Evolutionary conservation across 1,140 invertebrate species (phyloP).

Genomic region (Scaptomyza graminum): DNA sequence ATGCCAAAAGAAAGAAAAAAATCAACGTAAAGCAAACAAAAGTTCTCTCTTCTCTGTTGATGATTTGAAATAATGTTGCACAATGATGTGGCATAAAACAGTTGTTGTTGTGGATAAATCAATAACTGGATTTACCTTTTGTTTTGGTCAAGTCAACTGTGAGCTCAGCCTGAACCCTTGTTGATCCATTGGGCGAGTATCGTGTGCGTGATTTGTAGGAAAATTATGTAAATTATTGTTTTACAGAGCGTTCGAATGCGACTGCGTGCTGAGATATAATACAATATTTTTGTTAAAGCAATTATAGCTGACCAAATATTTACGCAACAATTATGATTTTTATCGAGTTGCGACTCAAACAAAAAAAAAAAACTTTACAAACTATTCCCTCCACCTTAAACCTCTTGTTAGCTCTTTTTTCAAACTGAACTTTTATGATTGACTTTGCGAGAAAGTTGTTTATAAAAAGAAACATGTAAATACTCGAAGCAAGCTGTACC

Average conservation of each 20-base stretch:
- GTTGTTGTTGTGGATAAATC: constrained; percentile 60
- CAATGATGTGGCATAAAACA: constrained; percentile 67
- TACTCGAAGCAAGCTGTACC: neutral
- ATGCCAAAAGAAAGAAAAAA: constrained; percentile 43
- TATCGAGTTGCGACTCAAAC: constrained; percentile 33
- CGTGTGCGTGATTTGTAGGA: constrained; percentile 69
- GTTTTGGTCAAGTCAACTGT: constrained; percentile 13
- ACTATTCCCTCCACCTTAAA: neutral
- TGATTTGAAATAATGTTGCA: constrained; percentile 71
- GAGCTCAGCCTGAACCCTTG: constrained; percentile 9
- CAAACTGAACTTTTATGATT: constrained; percentile 24
- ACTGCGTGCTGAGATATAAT: constrained; percentile 35
- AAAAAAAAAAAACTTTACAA: neutral
- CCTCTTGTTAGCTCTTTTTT: too few species aligned
- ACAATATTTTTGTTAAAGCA: constrained; percentile 69
- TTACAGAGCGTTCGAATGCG: constrained; percentile 44
- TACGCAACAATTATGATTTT: constrained; percentile 77
- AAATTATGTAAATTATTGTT: constrained; percentile 79
- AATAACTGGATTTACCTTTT: constrained; percentile 54
- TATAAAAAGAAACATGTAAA: constrained; percentile 19
- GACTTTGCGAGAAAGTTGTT: constrained; percentile 28
- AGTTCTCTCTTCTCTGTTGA: constrained; percentile 55
- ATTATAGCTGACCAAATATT: constrained; percentile 79
- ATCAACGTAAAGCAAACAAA: constrained; percentile 32
- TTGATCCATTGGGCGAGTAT: constrained; percentile 16